A percentile compares a stretch with the other conserved stretches of the same genome.
These are phyloP conservation scores for Lepidonotus clava DNA, from an alignment of 2,888 invertebrate genomes.

Conservation along the genomic window DNA sequence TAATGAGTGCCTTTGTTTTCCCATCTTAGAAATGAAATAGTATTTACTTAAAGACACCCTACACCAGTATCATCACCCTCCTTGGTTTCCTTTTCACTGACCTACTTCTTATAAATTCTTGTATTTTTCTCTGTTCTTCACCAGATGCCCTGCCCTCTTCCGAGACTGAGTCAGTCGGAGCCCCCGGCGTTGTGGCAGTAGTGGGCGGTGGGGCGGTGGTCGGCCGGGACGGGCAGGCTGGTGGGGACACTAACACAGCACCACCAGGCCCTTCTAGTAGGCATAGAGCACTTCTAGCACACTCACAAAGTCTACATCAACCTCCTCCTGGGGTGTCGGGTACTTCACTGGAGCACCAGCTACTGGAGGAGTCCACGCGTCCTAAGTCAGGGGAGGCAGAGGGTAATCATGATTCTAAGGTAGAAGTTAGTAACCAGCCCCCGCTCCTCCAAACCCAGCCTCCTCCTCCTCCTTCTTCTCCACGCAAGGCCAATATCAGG, in stretches of 20 bases:
- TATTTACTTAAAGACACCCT: too few species aligned
- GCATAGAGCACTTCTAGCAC: neutral
- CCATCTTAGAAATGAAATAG: too few species aligned
- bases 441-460: neutral
- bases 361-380: neutral
- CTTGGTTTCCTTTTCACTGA: too few species aligned
- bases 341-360: neutral
- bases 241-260: constrained; percentile 51
- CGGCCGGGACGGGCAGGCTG: constrained; percentile 47
- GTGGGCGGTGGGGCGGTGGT: neutral
- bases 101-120: constrained; percentile 2
- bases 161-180: neutral
- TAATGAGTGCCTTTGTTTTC: too few species aligned
- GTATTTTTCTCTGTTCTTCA: constrained; percentile 33
- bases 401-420: neutral
- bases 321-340: neutral
- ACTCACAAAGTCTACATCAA: neutral
- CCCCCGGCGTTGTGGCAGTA: neutral
- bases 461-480: neutral
- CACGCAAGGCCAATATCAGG: neutral
- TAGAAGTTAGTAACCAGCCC: too few species aligned
- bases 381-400: too few species aligned
- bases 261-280: neutral
- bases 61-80: too few species aligned
- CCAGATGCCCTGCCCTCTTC: constrained; percentile 18